phyloP scores from a whole-genome alignment of 2,888 invertebrate genomes.

The Andrena bicolor region DNA sequence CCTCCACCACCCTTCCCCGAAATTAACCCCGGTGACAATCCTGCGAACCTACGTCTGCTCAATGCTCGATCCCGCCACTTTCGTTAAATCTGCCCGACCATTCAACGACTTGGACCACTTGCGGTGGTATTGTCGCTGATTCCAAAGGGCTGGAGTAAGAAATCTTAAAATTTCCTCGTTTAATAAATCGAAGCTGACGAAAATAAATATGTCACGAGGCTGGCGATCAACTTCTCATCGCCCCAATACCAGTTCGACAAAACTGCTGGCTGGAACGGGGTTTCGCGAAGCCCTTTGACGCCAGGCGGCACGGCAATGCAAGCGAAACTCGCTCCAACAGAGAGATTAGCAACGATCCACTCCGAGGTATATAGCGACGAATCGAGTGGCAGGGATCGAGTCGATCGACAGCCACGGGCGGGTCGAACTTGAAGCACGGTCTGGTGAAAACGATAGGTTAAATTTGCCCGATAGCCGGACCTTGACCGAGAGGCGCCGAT shows the following conservation, averaged over 20 bases:
- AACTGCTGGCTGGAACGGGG: neutral
- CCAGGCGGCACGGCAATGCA: constrained; percentile 22
- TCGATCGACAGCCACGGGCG: constrained; percentile 51
- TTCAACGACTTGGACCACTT: too few relatives aligned
- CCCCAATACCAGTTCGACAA: neutral
- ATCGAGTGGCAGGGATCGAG: constrained; percentile 20
- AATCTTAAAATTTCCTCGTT: neutral
- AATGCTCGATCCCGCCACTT: too few relatives aligned
- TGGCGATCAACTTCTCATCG: constrained; percentile 38
- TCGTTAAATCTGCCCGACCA: too few relatives aligned
- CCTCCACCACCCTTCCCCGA: constrained; percentile 22
- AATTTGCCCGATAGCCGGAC: constrained; percentile 63
- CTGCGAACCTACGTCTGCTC: too few relatives aligned
- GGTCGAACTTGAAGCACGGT: constrained; percentile 48
- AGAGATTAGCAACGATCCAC: constrained; percentile 27
- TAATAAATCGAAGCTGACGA: neutral
- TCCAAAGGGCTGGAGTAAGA: too few relatives aligned
- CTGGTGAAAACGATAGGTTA: constrained; percentile 51
- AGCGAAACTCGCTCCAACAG: constrained; percentile 4
- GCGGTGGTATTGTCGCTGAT: too few relatives aligned
- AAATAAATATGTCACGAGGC: neutral
- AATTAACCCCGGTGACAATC: constrained; percentile 2
- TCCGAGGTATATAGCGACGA: constrained; percentile 29
- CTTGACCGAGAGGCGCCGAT: constrained; percentile 73
- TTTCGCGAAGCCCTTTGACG: constrained; percentile 42